phyloP scores from a whole-genome alignment of 2,888 invertebrate genomes.

The Trachelus stipa region DNA sequence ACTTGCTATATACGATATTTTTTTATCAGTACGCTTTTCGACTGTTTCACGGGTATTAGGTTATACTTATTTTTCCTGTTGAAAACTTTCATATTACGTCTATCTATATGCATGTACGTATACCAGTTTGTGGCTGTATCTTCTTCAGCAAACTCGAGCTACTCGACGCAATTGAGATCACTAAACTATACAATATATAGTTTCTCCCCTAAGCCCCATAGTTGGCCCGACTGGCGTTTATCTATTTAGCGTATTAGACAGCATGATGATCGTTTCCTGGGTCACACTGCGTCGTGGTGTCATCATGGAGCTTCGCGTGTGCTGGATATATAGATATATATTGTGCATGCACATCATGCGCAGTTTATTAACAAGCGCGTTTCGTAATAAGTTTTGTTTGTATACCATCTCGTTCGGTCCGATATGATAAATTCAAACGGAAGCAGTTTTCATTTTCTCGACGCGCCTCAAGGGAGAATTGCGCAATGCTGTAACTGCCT shows the following conservation, averaged over 20 bases:
- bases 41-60: background rate
- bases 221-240: conserved; percentile 4
- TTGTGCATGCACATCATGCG: background rate
- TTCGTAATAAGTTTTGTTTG: background rate
- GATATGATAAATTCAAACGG: background rate
- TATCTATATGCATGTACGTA: background rate
- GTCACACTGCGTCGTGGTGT: conserved; percentile 24
- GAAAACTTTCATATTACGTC: background rate
- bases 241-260: conserved; percentile 40
- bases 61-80: background rate
- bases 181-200: conserved; percentile 3
- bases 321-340: background rate
- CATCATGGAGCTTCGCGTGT: background rate
- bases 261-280: conserved; percentile 42
- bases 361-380: background rate
- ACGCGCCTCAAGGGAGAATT: background rate
- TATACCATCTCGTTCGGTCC: background rate
- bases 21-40: background rate
- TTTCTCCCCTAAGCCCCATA: conserved; percentile 2
- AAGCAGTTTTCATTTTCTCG: background rate
- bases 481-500: background rate
- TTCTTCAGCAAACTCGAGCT: background rate
- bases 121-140: background rate
- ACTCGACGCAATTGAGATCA: conserved; percentile 4
- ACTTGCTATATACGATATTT: background rate